Base-by-base conservation (phyloP, 2,113 vertebrate genomes). In the Odontophorus gujanensis region DNA sequence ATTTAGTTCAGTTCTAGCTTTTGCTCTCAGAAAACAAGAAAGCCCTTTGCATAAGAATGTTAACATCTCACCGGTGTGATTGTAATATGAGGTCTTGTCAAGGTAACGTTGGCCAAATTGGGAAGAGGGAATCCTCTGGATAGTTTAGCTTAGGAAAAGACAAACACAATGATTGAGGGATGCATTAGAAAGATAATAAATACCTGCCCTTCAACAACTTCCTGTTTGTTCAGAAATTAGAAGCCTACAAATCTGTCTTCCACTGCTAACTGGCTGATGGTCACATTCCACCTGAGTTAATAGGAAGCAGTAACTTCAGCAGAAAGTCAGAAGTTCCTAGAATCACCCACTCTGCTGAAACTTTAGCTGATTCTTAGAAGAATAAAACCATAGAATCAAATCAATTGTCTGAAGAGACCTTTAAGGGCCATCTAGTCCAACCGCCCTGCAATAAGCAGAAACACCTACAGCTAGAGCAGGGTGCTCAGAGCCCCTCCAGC, bases 121-220 rank as follows among this genome's bases (percentile, higher is more conserved):
- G 97, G 97, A 63, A 98, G 95, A 83, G 97, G 96, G 74, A 98
- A 93, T 86, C 97, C 97, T 93, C 96, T 97, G 85, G 98, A 97
- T 47, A 98, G 32, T 94, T 96, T 97, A 80, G 88, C 97, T 98
- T 77, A 73, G 94, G 88, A 84, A 57, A 43, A 94, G 63, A 96
- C 34, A 61, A 78, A 79, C 17, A 38, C 2, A 10, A 34, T 59
- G 7, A 73, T 67, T 61, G 76, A 76, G 51, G 12, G 48, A 19
- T 67, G 74, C 42, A 30, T 20, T 75, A 62, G 47, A 69, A 87
- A 66, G 40, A 61, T n/a, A 76, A 81, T 69, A 74, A 80, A 77
- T 50, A 80, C 17, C 22, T 63, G 34, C 32, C 17, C 13, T 93
- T 86, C 57, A 83, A 30, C 53, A 84, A 18, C 26, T 8, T 42